Evolutionary conservation across 2,888 invertebrate species (phyloP).

Genomic region (Nephrotoma flavescens): DNA sequence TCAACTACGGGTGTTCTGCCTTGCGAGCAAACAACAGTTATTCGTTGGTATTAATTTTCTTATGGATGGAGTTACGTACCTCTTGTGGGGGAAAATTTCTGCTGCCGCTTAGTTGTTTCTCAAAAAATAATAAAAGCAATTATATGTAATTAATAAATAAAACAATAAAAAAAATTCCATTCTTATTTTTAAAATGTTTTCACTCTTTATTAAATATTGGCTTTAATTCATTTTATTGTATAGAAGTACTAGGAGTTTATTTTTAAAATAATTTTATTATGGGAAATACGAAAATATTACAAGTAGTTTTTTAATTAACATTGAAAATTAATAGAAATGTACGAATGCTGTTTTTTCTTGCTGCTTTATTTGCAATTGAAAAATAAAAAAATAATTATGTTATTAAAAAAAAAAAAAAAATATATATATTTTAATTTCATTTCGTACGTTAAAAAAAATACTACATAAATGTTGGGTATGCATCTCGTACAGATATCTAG

Average conservation of each 20-base stretch:
- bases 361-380: not conserved
- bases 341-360: not conserved
- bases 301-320: not conserved
- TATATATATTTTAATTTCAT: not conserved
- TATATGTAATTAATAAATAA: not conserved
- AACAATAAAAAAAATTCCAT: not conserved
- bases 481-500: not conserved
- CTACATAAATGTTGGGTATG: too few species aligned
- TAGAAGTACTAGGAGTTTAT: not conserved
- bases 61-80: too few species aligned
- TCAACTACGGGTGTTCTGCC: too few species aligned
- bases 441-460: not conserved
- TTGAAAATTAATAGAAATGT: not conserved
- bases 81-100: too few species aligned
- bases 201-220: not conserved
- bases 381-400: not conserved
- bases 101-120: not conserved
- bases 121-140: not conserved
- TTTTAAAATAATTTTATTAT: not conserved
- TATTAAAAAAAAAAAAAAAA: not conserved
- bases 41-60: too few species aligned
- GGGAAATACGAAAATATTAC: not conserved
- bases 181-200: not conserved
- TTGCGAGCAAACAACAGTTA: too few species aligned
- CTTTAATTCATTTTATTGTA: not conserved